Percentiles rank a stretch among this genome's conserved stretches.
Evolutionary conservation across 2,797 vertebrate genomes (phyloP).

Genomic region (Syncerus caffer): DNA sequence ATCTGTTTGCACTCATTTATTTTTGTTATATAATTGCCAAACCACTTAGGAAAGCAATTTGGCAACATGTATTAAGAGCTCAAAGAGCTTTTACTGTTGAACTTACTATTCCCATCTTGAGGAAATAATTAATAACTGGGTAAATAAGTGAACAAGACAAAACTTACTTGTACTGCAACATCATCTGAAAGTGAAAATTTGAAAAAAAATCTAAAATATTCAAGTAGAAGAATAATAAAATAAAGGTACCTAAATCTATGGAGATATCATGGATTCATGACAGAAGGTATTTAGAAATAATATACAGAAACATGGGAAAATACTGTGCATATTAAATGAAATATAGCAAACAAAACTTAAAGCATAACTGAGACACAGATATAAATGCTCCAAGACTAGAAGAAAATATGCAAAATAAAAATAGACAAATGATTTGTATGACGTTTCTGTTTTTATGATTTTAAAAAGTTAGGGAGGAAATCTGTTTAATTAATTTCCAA

Average conservation of each 20-base stretch:
- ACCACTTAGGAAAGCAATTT: neutral
- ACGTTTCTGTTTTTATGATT: neutral
- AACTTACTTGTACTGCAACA: neutral
- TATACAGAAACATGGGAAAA: neutral
- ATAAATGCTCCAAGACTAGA: neutral
- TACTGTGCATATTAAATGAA: neutral
- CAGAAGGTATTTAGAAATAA: neutral
- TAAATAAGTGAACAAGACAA: neutral
- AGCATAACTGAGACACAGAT: neutral
- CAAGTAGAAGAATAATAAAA: neutral
- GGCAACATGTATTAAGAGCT: neutral
- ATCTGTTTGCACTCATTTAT: neutral
- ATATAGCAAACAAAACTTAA: neutral
- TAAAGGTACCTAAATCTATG: neutral
- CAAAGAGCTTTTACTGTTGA: neutral
- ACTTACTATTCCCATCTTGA: neutral
- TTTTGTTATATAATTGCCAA: neutral
- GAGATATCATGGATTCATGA: neutral
- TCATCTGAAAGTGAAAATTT: neutral
- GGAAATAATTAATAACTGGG: neutral
- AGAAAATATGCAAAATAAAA: neutral
- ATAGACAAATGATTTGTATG: neutral
- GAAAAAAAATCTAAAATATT: slow-evolving; percentile 42
- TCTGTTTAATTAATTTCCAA: neutral
- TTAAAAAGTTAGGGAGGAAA: neutral